phyloP scores from a whole-genome alignment of 2,113 vertebrate species.

The Oncorhynchus tshawytscha region DNA sequence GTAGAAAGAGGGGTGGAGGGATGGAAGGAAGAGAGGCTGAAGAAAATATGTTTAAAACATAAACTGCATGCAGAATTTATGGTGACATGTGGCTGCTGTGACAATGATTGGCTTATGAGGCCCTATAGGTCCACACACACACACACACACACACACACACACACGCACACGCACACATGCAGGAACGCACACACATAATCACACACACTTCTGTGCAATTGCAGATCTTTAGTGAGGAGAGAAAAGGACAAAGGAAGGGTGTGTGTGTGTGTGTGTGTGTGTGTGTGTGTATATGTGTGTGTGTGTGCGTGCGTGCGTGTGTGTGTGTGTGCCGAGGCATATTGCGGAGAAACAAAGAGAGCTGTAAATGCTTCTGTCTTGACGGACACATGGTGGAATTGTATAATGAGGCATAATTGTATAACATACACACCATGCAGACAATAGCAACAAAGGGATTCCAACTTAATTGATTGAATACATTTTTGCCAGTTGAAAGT shows the following conservation, averaged over 20 bases:
- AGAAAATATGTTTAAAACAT: constrained; percentile 51
- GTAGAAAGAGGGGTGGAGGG: neutral
- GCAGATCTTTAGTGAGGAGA: constrained; percentile 8
- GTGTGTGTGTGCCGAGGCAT: too few species aligned
- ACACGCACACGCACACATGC: constrained; percentile 25
- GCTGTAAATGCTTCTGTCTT: too few species aligned
- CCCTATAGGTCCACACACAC: constrained; percentile 5
- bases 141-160: neutral
- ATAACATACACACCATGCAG: too few species aligned
- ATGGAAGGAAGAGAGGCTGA: neutral
- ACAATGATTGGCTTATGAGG: constrained; percentile 50
- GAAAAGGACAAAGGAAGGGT: constrained; percentile 45
- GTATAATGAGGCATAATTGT: too few species aligned
- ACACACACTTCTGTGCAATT: neutral
- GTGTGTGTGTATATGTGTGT: too few species aligned
- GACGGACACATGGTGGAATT: too few species aligned
- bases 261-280: constrained; percentile 8
- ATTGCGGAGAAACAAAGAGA: too few species aligned
- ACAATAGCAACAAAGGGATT: too few species aligned
- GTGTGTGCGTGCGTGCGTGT: constrained; percentile 5
- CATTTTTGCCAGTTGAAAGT: too few species aligned
- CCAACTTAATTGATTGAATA: too few species aligned
- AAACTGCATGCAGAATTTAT: constrained; percentile 54
- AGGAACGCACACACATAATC: neutral
- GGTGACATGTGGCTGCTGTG: constrained; percentile 44